Conservation (phyloP, 64 coral and sea anemone genomes). For the Montipora efflorescens region DNA sequence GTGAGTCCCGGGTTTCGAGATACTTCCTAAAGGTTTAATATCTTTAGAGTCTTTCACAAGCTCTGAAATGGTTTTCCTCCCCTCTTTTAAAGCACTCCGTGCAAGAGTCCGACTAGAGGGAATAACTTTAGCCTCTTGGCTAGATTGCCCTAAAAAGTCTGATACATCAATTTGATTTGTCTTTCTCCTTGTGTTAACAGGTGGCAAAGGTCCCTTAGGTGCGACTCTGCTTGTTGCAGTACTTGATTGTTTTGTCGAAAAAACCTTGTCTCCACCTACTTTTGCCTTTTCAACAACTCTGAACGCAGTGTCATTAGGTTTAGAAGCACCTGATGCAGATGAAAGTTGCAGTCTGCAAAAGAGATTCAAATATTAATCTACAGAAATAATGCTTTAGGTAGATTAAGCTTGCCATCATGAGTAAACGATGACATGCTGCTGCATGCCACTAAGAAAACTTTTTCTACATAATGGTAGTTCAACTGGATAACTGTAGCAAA, state of each 20-base stretch:
- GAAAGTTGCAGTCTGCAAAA: conserved; percentile 23
- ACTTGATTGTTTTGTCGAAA: conserved; percentile 25
- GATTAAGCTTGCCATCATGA: too few species aligned
- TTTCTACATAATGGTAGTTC: too few species aligned
- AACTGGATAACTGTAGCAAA: too few species aligned
- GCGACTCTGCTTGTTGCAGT: not conserved
- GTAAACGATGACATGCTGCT: too few species aligned
- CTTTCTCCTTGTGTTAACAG: conserved; percentile 90
- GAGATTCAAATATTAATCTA: not conserved
- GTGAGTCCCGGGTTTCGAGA: conserved; percentile 75
- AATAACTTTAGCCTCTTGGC: conserved; percentile 73
- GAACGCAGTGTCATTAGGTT: conserved; percentile 42
- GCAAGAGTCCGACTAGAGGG: conserved; percentile 75
- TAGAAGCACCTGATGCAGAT: conserved; percentile 9
- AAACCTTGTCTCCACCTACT: not conserved
- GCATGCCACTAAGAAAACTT: too few species aligned
- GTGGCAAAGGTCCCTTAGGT: conserved; percentile 80
- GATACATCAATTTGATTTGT: conserved; percentile 96
- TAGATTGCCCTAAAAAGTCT: conserved; percentile 84
- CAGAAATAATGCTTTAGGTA: too few species aligned
- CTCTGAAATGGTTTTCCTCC: conserved; percentile 82
- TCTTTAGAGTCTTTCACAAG: conserved; percentile 96
- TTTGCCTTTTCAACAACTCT: conserved; percentile 44
- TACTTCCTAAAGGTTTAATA: conserved; percentile 93
- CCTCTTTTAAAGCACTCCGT: conserved; percentile 90